A percentile compares a stretch with the other conserved stretches of the same genome.
Evolutionary conservation across 1,140 invertebrate genomes (phyloP).

Genomic region (Andricus grossulariae): DNA sequence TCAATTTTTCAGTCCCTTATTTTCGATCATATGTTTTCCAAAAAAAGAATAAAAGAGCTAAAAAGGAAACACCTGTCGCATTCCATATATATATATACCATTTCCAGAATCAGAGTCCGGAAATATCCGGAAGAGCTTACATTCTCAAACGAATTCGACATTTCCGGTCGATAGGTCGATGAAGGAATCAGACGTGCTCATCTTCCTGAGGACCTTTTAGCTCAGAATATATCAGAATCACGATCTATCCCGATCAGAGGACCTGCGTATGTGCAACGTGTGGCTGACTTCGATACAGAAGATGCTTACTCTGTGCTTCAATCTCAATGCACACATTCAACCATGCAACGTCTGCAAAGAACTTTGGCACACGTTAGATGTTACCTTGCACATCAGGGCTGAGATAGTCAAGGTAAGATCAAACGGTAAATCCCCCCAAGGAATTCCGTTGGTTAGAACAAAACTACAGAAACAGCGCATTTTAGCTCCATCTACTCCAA

Average conservation of each 20-base stretch:
- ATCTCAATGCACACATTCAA: background rate
- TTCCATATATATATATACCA: too few species aligned
- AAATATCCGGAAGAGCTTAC: constrained; percentile 4
- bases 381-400: constrained; percentile 7
- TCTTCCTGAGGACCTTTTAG: background rate
- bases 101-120: background rate
- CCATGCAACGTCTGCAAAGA: background rate
- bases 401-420: constrained; percentile 36
- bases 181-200: constrained; percentile 6
- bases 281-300: background rate
- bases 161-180: constrained; percentile 18
- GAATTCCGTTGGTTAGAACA: constrained; percentile 28
- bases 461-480: constrained; percentile 33
- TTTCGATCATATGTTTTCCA: too few species aligned
- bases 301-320: background rate
- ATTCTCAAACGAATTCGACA: constrained; percentile 14
- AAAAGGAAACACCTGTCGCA: too few species aligned
- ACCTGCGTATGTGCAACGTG: background rate
- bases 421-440: constrained; percentile 40
- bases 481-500: constrained; percentile 10
- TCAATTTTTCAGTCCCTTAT: too few species aligned
- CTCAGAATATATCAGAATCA: background rate
- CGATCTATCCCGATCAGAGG: background rate
- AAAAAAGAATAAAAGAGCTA: too few species aligned
- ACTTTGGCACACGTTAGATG: background rate